Evolutionary conservation across 2,113 vertebrate species (phyloP).

Genomic region (Anser cygnoides): DNA sequence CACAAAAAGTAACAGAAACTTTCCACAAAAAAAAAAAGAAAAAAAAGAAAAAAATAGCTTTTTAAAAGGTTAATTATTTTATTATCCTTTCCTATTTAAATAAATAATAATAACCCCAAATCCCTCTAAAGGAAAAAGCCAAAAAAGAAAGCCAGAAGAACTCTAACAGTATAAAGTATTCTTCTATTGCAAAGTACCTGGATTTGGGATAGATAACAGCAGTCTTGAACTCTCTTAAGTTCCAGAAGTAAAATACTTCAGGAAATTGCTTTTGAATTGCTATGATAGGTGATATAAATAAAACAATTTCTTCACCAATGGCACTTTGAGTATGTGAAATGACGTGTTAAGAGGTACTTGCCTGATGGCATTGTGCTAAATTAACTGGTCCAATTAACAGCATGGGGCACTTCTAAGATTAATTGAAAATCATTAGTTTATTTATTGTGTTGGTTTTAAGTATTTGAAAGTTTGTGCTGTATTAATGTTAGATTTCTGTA

Average conservation of each 20-base stretch:
- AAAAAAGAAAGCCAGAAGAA: not conserved
- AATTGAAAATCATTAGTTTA: slow-evolving; percentile 25
- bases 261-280: not conserved
- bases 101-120: not conserved
- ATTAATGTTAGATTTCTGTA: not conserved
- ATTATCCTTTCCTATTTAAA: not conserved
- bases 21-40: not conserved
- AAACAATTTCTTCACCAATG: not conserved
- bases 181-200: not conserved
- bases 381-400: slow-evolving; percentile 2
- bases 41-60: not conserved
- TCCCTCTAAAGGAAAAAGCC: not conserved
- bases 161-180: not conserved
- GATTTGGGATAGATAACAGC: not conserved
- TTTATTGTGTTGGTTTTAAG: not conserved
- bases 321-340: not conserved
- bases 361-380: not conserved
- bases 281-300: not conserved
- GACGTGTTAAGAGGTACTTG: not conserved
- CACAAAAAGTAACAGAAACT: not conserved
- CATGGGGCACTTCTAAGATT: not conserved
- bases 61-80: not conserved
- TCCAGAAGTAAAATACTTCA: not conserved
- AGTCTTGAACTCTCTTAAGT: not conserved
- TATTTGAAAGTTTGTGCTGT: not conserved